Percentiles rank a stretch among this genome's conserved stretches.
These are phyloP conservation scores for Sebastes melanostomus DNA, from an alignment of 2,797 vertebrate species.

Conservation along the genomic window DNA sequence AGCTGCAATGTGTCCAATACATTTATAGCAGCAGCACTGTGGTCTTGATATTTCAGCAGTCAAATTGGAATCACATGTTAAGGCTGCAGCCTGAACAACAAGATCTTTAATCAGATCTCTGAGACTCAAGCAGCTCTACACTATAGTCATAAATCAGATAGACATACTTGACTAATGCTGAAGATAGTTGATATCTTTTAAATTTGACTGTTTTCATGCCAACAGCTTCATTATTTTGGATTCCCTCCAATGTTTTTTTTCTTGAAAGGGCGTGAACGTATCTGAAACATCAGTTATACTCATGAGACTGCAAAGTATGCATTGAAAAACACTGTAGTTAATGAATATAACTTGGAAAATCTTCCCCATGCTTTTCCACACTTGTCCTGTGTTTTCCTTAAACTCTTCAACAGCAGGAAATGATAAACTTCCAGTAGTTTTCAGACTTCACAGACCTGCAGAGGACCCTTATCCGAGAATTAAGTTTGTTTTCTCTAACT, in stretches of 20 bases:
- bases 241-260: background rate
- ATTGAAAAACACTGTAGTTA: background rate
- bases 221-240: background rate
- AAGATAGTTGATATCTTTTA: background rate
- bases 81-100: background rate
- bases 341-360: background rate
- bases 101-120: background rate
- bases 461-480: background rate
- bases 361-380: constrained; percentile 1
- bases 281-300: background rate
- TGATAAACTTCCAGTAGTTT: background rate
- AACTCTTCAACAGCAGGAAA: constrained; percentile 1
- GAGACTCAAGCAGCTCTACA: background rate
- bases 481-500: background rate
- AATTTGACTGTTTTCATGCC: background rate
- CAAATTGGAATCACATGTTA: background rate
- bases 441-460: background rate
- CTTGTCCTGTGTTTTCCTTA: background rate
- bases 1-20: background rate
- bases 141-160: background rate
- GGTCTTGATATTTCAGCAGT: background rate
- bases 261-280: background rate
- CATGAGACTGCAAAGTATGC: background rate
- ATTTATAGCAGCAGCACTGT: background rate
- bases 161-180: background rate